Evolutionary conservation across 2,113 vertebrate genomes (phyloP), one percentile per base, ranked within the genome.

Genomic region (Xiphophorus couchianus): DNA sequence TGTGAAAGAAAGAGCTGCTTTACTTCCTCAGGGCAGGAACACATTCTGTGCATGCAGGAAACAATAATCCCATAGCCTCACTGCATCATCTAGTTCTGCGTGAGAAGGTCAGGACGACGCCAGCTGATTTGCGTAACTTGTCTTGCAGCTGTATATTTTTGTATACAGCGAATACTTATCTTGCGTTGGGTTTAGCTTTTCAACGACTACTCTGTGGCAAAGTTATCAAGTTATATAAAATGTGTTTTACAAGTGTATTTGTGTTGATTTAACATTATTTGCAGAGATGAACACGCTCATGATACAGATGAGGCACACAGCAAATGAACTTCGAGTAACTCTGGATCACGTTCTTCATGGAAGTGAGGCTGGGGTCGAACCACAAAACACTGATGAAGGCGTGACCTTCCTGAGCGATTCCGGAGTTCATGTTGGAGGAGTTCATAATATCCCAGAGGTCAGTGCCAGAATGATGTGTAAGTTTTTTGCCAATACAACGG

Each of bases 271-370:
- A 65, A 35, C 19, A 7, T 11, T 7, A 5, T 51, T 76, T 67
- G 51, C 83, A 94, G 93, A 94, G 84, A 93, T 94, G 93, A 94
- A 94, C 76, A 91, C 83, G 10, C 90, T 94, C 27, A 93, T 93
- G 93, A 86, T 91, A 85, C 92, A 94, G 85, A 94, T 94, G 93
- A 91, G 92, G 72, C 92, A 93, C 87, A 93, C 92, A 0, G 90
- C 92, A 22, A 91, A 92, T 67, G 91, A 94, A 31, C 88, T 94
- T 2, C 86, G 88, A 72, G 89, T 90, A 62, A 92, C 92, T 44
- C 82, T 94, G 75, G 91, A 93, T 74, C 89, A 93, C 1, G 91
- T 90, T 48, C 85, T 91, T 14, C 91, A 93, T 0, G 90, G 87
- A 42, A 79, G 76, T 8, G 90, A 92, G 25, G 35, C 70, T 1